Percentiles rank a stretch among this genome's conserved stretches.
These are phyloP conservation scores for Colletes latitarsis DNA, from an alignment of 1,140 invertebrate species.

Conservation along the genomic window DNA sequence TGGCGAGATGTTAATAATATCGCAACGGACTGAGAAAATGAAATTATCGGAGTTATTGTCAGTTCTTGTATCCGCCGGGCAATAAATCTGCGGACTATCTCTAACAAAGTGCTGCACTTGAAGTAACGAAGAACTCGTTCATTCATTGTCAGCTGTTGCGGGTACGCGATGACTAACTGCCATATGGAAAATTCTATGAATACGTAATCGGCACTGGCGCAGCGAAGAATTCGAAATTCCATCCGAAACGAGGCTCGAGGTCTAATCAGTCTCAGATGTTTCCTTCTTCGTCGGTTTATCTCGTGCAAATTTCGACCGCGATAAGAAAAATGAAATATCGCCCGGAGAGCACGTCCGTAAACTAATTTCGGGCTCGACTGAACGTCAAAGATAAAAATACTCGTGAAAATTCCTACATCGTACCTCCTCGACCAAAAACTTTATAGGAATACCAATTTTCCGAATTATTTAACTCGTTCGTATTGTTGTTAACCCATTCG, in stretches of 20 bases:
- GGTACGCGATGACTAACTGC: neutral
- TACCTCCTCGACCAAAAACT: too few relatives aligned
- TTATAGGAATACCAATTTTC: too few relatives aligned
- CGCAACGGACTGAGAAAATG: neutral
- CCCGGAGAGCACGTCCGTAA: too few relatives aligned
- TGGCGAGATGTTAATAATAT: conserved; percentile 20
- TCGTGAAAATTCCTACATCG: too few relatives aligned
- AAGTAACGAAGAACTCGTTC: conserved; percentile 52
- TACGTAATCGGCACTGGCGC: neutral
- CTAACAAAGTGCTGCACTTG: conserved; percentile 41
- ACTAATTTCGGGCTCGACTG: too few relatives aligned
- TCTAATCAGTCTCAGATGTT: too few relatives aligned
- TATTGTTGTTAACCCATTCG: too few relatives aligned
- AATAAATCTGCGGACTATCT: conserved; percentile 54
- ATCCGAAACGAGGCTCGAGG: neutral
- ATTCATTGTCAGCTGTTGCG: conserved; percentile 43
- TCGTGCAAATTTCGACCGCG: too few relatives aligned
- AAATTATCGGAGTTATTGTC: conserved; percentile 50
- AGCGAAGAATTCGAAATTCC: neutral
- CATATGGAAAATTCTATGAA: conserved; percentile 55
- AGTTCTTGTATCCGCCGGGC: conserved; percentile 28
- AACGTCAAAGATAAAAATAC: too few relatives aligned
- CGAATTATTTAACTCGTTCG: too few relatives aligned
- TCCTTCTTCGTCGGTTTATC: too few relatives aligned
- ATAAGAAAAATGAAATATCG: neutral